A percentile compares a stretch with the other conserved stretches of the same genome.
Evolutionary conservation across 2,888 invertebrate genomes (phyloP).

Genomic region (Slavum lentiscoides): DNA sequence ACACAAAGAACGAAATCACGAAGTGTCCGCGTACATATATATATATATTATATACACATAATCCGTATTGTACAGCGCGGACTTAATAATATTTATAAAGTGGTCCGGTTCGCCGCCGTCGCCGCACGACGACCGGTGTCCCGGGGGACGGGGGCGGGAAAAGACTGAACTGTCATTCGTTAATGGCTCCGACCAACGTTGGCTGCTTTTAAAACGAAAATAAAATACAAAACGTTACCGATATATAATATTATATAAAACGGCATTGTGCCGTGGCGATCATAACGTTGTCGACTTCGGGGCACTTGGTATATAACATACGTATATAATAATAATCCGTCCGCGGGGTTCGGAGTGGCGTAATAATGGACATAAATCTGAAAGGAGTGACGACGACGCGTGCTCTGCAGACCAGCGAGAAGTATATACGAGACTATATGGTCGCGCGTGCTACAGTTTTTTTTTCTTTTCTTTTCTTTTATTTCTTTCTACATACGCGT

Average conservation of each 20-base stretch:
- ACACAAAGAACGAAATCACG: conserved; percentile 51
- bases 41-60: too few species aligned
- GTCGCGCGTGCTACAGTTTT: conserved; percentile 24
- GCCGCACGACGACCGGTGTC: too few species aligned
- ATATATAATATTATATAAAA: too few species aligned
- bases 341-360: conserved; percentile 6
- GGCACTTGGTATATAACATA: background rate
- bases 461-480: background rate
- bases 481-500: background rate
- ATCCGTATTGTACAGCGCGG: too few species aligned
- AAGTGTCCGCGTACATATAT: background rate
- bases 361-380: conserved; percentile 31
- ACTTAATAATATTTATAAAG: conserved; percentile 22
- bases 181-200: conserved; percentile 30
- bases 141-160: background rate
- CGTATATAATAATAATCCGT: too few species aligned
- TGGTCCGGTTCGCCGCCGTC: conserved; percentile 20
- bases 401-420: conserved; percentile 17
- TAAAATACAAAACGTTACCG: background rate
- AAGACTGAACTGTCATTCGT: conserved; percentile 44
- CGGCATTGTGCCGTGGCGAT: conserved; percentile 2
- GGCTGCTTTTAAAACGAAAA: background rate
- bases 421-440: background rate
- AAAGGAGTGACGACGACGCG: conserved; percentile 21
- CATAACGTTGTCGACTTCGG: conserved; percentile 10